Base-by-base conservation (phyloP, 2,113 vertebrate genomes). In the Polyodon spathula region DNA sequence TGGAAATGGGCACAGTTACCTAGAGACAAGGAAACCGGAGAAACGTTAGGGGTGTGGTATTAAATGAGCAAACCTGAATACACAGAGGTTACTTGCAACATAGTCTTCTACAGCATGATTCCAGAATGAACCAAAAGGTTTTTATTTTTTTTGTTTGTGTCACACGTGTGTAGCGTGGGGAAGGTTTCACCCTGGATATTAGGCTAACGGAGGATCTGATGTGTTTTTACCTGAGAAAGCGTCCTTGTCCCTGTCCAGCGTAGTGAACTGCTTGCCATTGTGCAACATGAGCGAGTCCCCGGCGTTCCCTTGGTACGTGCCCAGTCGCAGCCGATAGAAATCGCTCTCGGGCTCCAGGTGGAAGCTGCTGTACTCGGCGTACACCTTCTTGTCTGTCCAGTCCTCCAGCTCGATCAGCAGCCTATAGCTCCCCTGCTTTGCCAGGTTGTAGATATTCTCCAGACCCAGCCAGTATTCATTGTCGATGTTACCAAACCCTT, bases 1-100 rank as follows among this genome's bases (percentile, higher is more conserved):
- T 99, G 96, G 72, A 97, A 99, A 67, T 99, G 96, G 11, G 96
- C 96, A 0, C 96, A 99, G 80, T 99, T 99, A 58, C 96, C 96
- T 97, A 72, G 12, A 41, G 39, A 64, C 62, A 72, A 57, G 46
- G 16, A 63, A 27, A 57, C 27, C 27, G 3, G 27, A 27, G 27
- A 27, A 27, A 27, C 27, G 27, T 27, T 27, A 27, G 27, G 27
- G 27, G 27, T 27, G 27, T 27, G 27, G 27, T 27, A 27, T 27
- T 27, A 27, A 27, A 27, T 27, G 27, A 27, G 27, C 27, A 27
- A 27, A 27, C 27, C 27, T 3, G 27, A 27, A 27, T 27, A 27
- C 27, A 27, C 3, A 27, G 27, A 27, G 27, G 27, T 27, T 27
- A 27, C 27, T 27, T 27, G 3, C 27, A 27, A 27, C 27, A 27